These are phyloP conservation scores for Neodontobutis hainanensis DNA, from an alignment of 2,113 vertebrate genomes.

Conservation along the genomic window DNA sequence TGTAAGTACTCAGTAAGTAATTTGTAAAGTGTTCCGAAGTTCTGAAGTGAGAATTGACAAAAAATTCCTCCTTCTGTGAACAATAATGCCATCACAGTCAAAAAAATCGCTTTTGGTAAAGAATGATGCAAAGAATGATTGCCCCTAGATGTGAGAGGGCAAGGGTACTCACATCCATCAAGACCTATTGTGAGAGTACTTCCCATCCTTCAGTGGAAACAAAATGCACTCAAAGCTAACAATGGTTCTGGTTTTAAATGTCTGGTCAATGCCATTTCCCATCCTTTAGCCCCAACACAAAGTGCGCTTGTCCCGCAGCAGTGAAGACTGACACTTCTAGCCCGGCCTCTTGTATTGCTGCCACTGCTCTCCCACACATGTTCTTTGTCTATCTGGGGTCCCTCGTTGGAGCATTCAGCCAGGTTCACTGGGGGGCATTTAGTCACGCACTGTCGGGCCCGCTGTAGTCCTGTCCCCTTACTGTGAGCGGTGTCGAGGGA, in stretches of 20 bases:
- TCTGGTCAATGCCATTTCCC: constrained; percentile 47
- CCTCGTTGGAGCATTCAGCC: constrained; percentile 70
- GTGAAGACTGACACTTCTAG: constrained; percentile 64
- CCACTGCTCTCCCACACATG: constrained; percentile 38
- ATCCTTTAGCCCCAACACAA: constrained; percentile 56
- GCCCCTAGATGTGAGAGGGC: constrained; percentile 48
- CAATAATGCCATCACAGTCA: constrained; percentile 34
- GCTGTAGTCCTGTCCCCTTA: constrained; percentile 49
- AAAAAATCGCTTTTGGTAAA: constrained; percentile 21
- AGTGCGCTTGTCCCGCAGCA: constrained; percentile 46
- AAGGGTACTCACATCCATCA: constrained; percentile 67
- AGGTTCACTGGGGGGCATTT: constrained; percentile 63
- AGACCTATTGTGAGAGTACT: constrained; percentile 58
- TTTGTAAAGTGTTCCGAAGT: too few species aligned
- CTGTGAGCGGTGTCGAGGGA: constrained; percentile 48
- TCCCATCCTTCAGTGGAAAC: constrained; percentile 60
- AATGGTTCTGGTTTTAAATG: constrained; percentile 57
- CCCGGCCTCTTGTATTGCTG: constrained; percentile 48
- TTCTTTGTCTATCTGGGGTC: constrained; percentile 62
- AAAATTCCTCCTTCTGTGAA: neutral
- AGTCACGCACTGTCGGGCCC: constrained; percentile 72
- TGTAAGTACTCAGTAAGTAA: too few species aligned
- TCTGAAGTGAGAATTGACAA: neutral
- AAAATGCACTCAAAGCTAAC: constrained; percentile 57
- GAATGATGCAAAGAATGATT: constrained; percentile 46